Base-by-base conservation (phyloP, 1,140 invertebrate genomes). In the Leptinotarsa lineolata region DNA sequence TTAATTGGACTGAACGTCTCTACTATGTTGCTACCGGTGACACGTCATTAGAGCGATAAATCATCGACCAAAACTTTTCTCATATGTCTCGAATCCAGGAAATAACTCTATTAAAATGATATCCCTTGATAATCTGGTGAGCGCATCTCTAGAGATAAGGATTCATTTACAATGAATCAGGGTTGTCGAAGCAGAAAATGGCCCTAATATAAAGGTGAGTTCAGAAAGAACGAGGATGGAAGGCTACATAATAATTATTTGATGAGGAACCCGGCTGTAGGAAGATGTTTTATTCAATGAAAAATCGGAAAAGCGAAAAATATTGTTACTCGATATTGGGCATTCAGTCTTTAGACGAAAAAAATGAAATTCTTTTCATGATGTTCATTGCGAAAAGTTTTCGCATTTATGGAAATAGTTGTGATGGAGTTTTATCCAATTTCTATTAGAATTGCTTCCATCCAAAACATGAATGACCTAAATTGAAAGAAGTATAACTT, bases 91-190 rank as follows among this genome's bases (percentile, higher is more conserved):
- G 3, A 4, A 4, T 16, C 48, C n/a, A 18, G 48, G 48, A 18
- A 6, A n/a, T 54, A 54, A 54, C 48, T 39, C 16, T n/a, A 54
- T 54, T 4, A 54, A 54, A 54, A 54, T n/a, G 3, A 54, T 54
- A 54, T 54, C 48, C 48, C 48, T 18, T 16, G 48, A 54, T 54
- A 54, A 54, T 54, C 16, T 15, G 16, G 16, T 54, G 6, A n/a
- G 16, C 48, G 15, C 48, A 8, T 54, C 48, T 54, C 48, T 18
- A 54, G 48, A 54, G 48, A 54, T 54, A 54, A 54, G n/a, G 48
- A 54, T 54, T 54, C 48, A 54, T 54, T 54, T 54, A n/a, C 48
- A 54, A 54, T 54, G 15, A 54, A 54, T 54, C 48, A 54, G n/a
- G 12, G 48, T 54, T 16, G 48, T 54, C 48, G 48, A 16, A 54